A percentile compares a stretch with the other conserved stretches of the same genome.
phyloP scores from a whole-genome alignment of 2,797 vertebrate genomes.

The Liparis tanakae region DNA sequence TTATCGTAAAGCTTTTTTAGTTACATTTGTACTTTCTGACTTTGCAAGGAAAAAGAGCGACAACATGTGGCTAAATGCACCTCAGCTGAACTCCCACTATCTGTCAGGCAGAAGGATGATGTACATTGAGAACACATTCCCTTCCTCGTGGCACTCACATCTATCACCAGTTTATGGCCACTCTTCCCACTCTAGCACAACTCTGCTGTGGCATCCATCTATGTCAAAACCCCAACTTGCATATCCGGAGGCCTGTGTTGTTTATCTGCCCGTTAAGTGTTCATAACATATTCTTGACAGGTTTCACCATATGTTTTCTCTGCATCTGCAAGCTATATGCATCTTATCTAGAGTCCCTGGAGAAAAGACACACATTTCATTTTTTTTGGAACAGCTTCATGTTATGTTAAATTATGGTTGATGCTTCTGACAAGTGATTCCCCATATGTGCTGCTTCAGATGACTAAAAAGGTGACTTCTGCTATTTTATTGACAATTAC shows the following conservation, averaged over 20 bases:
- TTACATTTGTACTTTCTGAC: constrained; percentile 9
- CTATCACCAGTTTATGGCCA: constrained; percentile 78
- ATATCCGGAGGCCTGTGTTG: constrained; percentile 62
- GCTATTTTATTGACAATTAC: constrained; percentile 35
- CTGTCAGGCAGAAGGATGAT: constrained; percentile 78
- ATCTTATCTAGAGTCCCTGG: background rate
- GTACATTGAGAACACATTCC: constrained; percentile 77
- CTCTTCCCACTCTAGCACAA: constrained; percentile 62
- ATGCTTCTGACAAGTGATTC: constrained; percentile 39
- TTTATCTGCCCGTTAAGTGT: constrained; percentile 60
- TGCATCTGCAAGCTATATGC: constrained; percentile 16
- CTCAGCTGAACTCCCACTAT: constrained; percentile 58
- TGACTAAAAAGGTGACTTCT: constrained; percentile 29
- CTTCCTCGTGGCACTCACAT: constrained; percentile 72
- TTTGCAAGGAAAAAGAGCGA: constrained; percentile 55
- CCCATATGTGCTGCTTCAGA: constrained; percentile 15
- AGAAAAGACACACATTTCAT: constrained; percentile 17
- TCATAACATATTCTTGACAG: constrained; percentile 55
- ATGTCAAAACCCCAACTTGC: constrained; percentile 64
- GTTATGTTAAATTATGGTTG: constrained; percentile 42
- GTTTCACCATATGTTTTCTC: constrained; percentile 47
- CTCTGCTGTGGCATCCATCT: constrained; percentile 74
- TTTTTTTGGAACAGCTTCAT: constrained; percentile 1
- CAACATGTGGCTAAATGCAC: constrained; percentile 57
- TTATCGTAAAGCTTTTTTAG: constrained; percentile 26